Conservation (phyloP, 2,888 invertebrate genomes). For the Punctoribates punctum region DNA sequence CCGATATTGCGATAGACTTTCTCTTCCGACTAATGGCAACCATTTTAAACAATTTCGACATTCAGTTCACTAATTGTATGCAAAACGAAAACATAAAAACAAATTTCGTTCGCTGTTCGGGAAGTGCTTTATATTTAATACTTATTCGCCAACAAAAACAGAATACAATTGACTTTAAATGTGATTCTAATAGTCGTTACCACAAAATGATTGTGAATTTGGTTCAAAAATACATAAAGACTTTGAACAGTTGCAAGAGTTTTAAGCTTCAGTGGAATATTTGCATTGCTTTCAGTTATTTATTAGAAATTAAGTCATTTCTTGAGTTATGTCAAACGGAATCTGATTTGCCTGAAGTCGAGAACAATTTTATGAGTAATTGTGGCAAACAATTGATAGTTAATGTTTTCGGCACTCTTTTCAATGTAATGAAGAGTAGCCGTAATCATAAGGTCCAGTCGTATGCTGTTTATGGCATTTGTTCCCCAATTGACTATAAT, state of each 20-base stretch:
- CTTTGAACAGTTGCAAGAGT: neutral
- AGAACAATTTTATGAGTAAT: neutral
- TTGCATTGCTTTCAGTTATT: conserved; percentile 38
- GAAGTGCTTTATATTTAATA: conserved; percentile 24
- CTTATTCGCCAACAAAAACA: conserved; percentile 1
- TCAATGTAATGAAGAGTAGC: neutral
- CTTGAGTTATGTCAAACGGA: conserved; percentile 13
- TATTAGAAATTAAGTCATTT: conserved; percentile 28
- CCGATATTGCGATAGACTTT: neutral
- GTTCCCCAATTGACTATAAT: neutral
- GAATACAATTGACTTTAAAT: neutral
- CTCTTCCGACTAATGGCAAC: neutral
- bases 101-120: conserved; percentile 36
- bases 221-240: neutral
- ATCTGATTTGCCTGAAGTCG: neutral
- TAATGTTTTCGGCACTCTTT: conserved; percentile 8
- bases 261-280: conserved; percentile 42
- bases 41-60: conserved; percentile 7
- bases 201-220: neutral
- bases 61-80: neutral
- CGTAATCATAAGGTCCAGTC: conserved; percentile 42
- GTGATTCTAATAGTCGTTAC: neutral
- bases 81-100: conserved; percentile 39
- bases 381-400: neutral
- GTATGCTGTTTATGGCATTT: conserved; percentile 35